A percentile compares a stretch with the other conserved stretches of the same genome.
These are phyloP conservation scores for Mionectes olivaceus DNA, from an alignment of 2,797 vertebrate species.

Conservation along the genomic window DNA sequence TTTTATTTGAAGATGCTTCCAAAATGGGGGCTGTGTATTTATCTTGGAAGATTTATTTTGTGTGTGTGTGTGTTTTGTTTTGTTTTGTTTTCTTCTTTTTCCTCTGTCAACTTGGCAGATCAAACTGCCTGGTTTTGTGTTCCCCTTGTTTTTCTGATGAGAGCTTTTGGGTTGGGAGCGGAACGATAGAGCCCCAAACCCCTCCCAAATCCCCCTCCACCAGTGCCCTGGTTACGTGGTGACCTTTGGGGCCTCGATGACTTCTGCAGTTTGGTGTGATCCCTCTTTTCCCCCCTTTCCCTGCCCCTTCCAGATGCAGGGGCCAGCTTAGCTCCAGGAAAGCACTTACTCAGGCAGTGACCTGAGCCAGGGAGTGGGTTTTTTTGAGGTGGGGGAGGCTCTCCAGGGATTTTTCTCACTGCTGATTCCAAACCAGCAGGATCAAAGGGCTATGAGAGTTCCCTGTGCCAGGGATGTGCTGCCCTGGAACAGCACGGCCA, in stretches of 20 bases:
- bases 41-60: slow-evolving; percentile 3
- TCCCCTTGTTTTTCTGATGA: not conserved
- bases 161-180: slow-evolving; percentile 49
- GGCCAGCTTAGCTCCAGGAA: slow-evolving; percentile 1
- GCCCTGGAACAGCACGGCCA: not conserved
- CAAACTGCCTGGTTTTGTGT: slow-evolving; percentile 1
- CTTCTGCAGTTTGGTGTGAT: slow-evolving; percentile 46
- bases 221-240: not conserved
- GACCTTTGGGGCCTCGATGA: not conserved
- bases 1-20: slow-evolving; percentile 26
- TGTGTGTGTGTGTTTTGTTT: not conserved
- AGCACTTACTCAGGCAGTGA: slow-evolving; percentile 13
- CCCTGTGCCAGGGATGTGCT: not conserved
- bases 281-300: slow-evolving; percentile 14
- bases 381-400: not conserved
- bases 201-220: not conserved
- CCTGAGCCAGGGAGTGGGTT: not conserved
- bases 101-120: slow-evolving; percentile 23
- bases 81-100: not conserved
- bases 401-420: slow-evolving; percentile 6
- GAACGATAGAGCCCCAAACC: not conserved
- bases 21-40: slow-evolving; percentile 17
- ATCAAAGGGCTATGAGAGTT: slow-evolving; percentile 36
- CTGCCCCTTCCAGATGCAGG: slow-evolving; percentile 11
- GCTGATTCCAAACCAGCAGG: slow-evolving; percentile 15